Percentiles rank a stretch among this genome's conserved stretches.
These are phyloP conservation scores for Campodea augens DNA, from an alignment of 1,140 invertebrate genomes.

Conservation along the genomic window DNA sequence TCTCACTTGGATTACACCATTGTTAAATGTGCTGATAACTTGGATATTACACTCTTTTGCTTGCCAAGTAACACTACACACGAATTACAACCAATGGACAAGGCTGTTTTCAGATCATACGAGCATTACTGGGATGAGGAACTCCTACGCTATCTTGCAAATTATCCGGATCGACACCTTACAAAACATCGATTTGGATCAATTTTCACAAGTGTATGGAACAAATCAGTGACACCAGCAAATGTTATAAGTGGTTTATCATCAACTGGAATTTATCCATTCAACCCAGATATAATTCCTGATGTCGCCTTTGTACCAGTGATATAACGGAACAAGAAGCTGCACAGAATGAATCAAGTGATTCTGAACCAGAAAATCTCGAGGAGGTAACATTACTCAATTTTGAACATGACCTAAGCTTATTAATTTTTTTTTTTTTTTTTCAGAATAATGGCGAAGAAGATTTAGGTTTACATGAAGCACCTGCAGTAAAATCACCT, in stretches of 20 bases:
- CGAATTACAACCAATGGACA: conserved; percentile 23
- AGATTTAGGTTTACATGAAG: background rate
- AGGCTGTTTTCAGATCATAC: conserved; percentile 19
- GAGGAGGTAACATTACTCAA: background rate
- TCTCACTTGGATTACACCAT: conserved; percentile 18
- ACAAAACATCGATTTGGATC: conserved; percentile 19
- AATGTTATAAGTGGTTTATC: conserved; percentile 17
- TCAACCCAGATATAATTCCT: conserved; percentile 17
- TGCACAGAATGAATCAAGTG: background rate
- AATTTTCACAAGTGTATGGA: conserved; percentile 19
- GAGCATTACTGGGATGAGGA: conserved; percentile 22
- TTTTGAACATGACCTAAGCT: too few species aligned
- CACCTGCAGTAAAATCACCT: background rate
- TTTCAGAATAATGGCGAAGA: background rate
- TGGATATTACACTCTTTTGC: conserved; percentile 20
- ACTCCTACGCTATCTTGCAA: conserved; percentile 13
- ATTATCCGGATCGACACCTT: conserved; percentile 14
- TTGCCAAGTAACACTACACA: conserved; percentile 22
- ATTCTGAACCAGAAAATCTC: background rate
- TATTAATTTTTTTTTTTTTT: background rate
- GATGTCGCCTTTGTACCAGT: conserved; percentile 17
- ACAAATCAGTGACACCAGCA: conserved; percentile 15
- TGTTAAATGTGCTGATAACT: conserved; percentile 18
- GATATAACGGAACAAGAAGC: conserved; percentile 11
- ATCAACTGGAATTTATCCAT: conserved; percentile 18